Conservation (phyloP, 2,888 invertebrate species). For the Xestobium rufovillosum region DNA sequence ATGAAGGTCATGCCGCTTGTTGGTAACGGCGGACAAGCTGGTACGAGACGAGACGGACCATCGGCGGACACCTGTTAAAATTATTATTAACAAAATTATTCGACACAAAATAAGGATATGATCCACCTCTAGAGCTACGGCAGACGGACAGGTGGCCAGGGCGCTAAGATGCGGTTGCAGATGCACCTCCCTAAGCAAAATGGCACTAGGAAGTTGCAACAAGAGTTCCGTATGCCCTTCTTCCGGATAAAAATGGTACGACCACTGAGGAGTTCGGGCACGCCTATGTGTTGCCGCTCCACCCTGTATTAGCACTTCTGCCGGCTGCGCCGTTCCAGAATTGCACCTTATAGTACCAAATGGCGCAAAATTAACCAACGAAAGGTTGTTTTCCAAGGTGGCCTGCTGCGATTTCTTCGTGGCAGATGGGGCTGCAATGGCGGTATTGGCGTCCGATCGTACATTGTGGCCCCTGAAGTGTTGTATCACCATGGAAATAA, state of each 20-base stretch:
- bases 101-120: conserved; percentile 4
- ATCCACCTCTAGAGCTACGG: conserved; percentile 72
- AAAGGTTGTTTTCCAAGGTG: conserved; percentile 61
- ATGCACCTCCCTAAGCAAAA: conserved; percentile 80
- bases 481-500: conserved; percentile 53
- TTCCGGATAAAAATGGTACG: conserved; percentile 87
- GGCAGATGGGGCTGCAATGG: conserved; percentile 32
- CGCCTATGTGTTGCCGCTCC: conserved; percentile 70
- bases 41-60: conserved; percentile 67
- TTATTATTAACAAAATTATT: neutral
- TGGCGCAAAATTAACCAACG: conserved; percentile 84
- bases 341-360: conserved; percentile 55
- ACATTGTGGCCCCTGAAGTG: conserved; percentile 48
- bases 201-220: conserved; percentile 79
- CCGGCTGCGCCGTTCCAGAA: conserved; percentile 68
- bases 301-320: conserved; percentile 79
- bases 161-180: conserved; percentile 80
- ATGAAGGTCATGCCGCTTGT: conserved; percentile 86
- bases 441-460: conserved; percentile 38
- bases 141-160: conserved; percentile 79
- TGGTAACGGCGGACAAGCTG: conserved; percentile 76
- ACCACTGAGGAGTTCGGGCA: conserved; percentile 89
- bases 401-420: conserved; percentile 40
- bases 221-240: conserved; percentile 86
- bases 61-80: conserved; percentile 55